phyloP scores from a whole-genome alignment of 1,140 invertebrate genomes.

The Hylyphantes graminicola region DNA sequence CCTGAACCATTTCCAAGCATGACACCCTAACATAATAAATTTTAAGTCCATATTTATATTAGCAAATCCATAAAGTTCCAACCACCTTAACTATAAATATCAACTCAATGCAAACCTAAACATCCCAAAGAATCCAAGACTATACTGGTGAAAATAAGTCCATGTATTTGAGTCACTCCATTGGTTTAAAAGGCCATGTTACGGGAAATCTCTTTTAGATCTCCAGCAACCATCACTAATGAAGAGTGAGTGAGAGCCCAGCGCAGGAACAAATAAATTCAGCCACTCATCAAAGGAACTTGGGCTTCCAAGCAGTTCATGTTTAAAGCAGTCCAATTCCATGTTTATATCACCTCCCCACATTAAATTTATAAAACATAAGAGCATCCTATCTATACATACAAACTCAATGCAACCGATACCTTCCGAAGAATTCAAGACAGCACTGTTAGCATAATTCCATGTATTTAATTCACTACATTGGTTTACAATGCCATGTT shows the following conservation, averaged over 20 bases:
- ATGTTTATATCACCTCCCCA: too few species aligned
- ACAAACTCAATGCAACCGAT: too few species aligned
- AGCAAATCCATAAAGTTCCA: neutral
- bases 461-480: too few species aligned
- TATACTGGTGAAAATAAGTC: neutral
- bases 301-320: neutral
- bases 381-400: too few species aligned
- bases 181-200: constrained; percentile 35
- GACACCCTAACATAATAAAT: neutral
- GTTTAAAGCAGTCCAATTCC: too few species aligned
- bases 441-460: too few species aligned
- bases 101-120: neutral
- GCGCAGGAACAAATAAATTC: constrained; percentile 34
- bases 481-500: too few species aligned
- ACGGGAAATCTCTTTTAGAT: constrained; percentile 37
- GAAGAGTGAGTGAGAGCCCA: constrained; percentile 26
- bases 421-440: too few species aligned
- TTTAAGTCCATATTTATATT: constrained; percentile 20
- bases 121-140: neutral
- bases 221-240: constrained; percentile 28
- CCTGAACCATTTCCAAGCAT: too few species aligned
- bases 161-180: neutral
- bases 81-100: too few species aligned
- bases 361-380: too few species aligned
- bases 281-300: constrained; percentile 25